Evolutionary conservation across 2,113 vertebrate genomes (phyloP), one percentile per base, ranked within the genome.

Genomic region (Alaudala cheleensis): DNA sequence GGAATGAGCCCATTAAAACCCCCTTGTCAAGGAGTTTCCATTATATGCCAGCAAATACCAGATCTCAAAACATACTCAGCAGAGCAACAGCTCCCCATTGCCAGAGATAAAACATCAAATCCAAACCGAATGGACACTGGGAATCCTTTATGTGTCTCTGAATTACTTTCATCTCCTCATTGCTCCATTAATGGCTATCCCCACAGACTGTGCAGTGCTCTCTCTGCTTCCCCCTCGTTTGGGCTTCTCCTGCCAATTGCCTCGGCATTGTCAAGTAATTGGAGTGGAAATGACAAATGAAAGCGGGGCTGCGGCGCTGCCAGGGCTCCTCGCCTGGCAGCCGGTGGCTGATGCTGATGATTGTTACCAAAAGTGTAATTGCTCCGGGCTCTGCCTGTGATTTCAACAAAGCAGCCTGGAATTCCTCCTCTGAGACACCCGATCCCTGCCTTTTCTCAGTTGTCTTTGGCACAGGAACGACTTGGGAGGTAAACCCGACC

Each of bases 281-380:
- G 97, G 92, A 95, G 91, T 95, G 95, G 95, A 96, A 96, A 95
- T 88, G 95, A 90, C 86, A 84, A 93, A 81, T 86, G 96, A 80
- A 93, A 93, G 96, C 28, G 6, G 40, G 24, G 64, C 90, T 96
- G 69, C 47, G 21, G 78, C 50, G 60, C 90, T 97, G 97, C 97
- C 97, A 96, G 81, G 69, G 57, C 95, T 96, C 88, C 67, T 93
- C 65, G 7, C 92, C 96, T 92, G 96, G 95, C 92, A 89, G 88
- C 84, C n/a, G 74, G 31, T 40, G 82, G 74, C 44, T 26, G 88
- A 92, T 92, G 94, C 97, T 88, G 86, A 96, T 93, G 84, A 94
- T 97, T 95, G 95, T 94, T 82, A 95, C 92, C 93, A 83, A n/a
- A 86, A 93, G 94, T 76, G 93, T 96, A 93, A 97, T 98, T 94